Percentiles rank a stretch among this genome's conserved stretches.
phyloP scores from a whole-genome alignment of 1,140 invertebrate genomes.

The Sinonovacula constricta region DNA sequence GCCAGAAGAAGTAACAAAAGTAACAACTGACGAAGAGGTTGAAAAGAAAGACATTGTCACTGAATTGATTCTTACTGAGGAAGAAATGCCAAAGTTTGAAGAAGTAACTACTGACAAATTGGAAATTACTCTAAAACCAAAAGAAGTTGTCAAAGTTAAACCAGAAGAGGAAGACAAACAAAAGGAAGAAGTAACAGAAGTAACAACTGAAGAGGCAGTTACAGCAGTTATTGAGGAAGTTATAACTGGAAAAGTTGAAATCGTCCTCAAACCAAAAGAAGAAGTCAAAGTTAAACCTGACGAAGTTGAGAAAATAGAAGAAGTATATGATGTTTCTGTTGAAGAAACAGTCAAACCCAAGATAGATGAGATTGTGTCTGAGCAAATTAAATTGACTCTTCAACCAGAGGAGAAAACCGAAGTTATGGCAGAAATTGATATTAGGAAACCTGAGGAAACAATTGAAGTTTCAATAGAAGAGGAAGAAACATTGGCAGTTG shows the following conservation, averaged over 20 bases:
- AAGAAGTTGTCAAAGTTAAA: conserved; percentile 8
- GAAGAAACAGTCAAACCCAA: conserved; percentile 14
- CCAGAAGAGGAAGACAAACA: conserved; percentile 22
- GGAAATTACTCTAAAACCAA: conserved; percentile 36
- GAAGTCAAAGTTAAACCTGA: conserved; percentile 13
- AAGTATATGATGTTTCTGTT: conserved; percentile 27
- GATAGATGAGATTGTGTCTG: too few relatives aligned
- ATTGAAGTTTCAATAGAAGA: conserved; percentile 1
- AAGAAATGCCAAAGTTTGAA: conserved; percentile 34
- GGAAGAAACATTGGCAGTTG: not conserved
- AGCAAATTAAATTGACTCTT: too few relatives aligned
- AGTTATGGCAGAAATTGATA: not conserved
- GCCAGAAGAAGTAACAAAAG: too few relatives aligned
- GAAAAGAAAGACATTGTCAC: conserved; percentile 7
- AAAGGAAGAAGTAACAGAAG: conserved; percentile 26
- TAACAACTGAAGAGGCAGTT: conserved; percentile 11
- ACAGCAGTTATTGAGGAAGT: conserved; percentile 22
- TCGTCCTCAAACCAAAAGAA: conserved; percentile 6
- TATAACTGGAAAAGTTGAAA: conserved; percentile 32
- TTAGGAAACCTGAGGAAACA: conserved; percentile 6
- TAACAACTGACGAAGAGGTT: too few relatives aligned
- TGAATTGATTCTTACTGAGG: conserved; percentile 21
- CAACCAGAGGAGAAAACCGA: conserved; percentile 13
- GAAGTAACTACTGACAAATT: conserved; percentile 31
- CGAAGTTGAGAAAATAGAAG: not conserved